Evolutionary conservation across 2,888 invertebrate species (phyloP).

Genomic region (Cheilosia soror): DNA sequence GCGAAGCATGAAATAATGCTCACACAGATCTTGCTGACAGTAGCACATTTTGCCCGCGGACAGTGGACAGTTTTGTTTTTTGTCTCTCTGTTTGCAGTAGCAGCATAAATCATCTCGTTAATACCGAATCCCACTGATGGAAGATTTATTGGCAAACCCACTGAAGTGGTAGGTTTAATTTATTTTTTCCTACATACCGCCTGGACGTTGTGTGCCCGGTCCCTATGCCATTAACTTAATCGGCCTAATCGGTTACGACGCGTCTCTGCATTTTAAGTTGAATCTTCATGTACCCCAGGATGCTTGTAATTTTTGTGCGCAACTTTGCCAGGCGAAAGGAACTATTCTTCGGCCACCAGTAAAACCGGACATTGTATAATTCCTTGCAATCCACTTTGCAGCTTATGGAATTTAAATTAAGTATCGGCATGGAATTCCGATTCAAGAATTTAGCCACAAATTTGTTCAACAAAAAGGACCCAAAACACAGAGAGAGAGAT

Average conservation of each 20-base stretch:
- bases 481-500: conserved; percentile 16
- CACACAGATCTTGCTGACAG: conserved; percentile 38
- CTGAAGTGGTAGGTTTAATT: conserved; percentile 59
- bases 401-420: conserved; percentile 83
- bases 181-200: conserved; percentile 20
- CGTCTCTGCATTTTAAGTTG: conserved; percentile 75
- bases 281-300: conserved; percentile 72
- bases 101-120: conserved; percentile 71
- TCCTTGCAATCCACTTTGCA: conserved; percentile 74
- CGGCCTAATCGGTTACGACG: conserved; percentile 76
- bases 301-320: conserved; percentile 67
- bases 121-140: conserved; percentile 60
- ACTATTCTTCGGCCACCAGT: conserved; percentile 55
- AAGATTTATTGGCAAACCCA: conserved; percentile 74
- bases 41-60: conserved; percentile 56
- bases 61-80: neutral
- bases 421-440: conserved; percentile 81
- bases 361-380: conserved; percentile 65
- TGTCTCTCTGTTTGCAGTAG: neutral
- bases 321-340: conserved; percentile 37
- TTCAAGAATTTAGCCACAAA: conserved; percentile 74
- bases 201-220: conserved; percentile 33
- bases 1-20: too few species aligned
- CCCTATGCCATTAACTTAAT: conserved; percentile 71
- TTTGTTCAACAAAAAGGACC: conserved; percentile 58